A percentile compares a stretch with the other conserved stretches of the same genome.
These are phyloP conservation scores for Chloroclystis v-ata DNA, from an alignment of 2,888 invertebrate genomes.

Conservation along the genomic window DNA sequence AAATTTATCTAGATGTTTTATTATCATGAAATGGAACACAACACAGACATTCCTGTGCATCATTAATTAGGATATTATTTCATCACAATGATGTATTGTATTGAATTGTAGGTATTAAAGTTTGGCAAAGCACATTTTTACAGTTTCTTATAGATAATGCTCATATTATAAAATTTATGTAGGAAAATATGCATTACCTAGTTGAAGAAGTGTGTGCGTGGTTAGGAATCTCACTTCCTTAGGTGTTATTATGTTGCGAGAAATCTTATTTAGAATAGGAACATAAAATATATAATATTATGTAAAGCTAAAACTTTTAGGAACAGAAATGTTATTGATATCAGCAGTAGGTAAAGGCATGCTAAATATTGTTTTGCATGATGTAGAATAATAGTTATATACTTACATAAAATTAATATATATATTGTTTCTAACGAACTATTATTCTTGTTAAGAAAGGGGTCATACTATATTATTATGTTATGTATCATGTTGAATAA, in stretches of 20 bases:
- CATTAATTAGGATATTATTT: conserved; percentile 10
- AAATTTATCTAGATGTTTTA: neutral
- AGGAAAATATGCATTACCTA: conserved; percentile 8
- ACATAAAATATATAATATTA: conserved; percentile 22
- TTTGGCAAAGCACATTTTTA: conserved; percentile 10
- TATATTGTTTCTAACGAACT: conserved; percentile 47
- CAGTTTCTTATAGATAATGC: conserved; percentile 18
- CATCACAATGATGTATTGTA: neutral
- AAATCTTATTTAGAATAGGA: conserved; percentile 46
- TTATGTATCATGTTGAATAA: conserved; percentile 66
- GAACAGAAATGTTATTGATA: conserved; percentile 66
- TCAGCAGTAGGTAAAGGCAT: conserved; percentile 48
- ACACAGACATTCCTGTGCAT: conserved; percentile 32
- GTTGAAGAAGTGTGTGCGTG: conserved; percentile 34
- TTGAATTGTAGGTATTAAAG: conserved; percentile 8
- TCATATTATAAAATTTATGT: conserved; percentile 33
- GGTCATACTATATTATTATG: conserved; percentile 41
- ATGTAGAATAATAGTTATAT: conserved; percentile 55
- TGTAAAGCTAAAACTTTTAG: conserved; percentile 34
- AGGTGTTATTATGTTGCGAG: conserved; percentile 45
- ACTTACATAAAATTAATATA: conserved; percentile 56
- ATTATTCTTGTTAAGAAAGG: conserved; percentile 57
- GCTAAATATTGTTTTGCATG: conserved; percentile 66
- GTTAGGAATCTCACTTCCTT: conserved; percentile 48
- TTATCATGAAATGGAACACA: conserved; percentile 10